Conservation (phyloP, 2,888 invertebrate genomes). For the Parapristionchus giblindavisi region DNA sequence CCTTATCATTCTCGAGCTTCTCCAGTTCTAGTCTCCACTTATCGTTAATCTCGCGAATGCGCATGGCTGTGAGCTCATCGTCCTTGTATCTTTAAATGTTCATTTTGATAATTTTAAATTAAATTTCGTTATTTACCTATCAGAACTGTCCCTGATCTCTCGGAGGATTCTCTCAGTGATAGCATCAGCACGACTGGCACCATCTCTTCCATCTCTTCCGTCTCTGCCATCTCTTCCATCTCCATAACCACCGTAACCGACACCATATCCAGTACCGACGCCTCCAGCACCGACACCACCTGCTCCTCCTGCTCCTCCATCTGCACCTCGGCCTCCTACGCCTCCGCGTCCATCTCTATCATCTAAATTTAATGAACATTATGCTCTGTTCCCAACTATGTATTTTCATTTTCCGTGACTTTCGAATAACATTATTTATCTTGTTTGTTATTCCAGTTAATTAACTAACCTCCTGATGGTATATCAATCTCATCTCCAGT, state of each 20-base stretch:
- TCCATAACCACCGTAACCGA: conserved; percentile 23
- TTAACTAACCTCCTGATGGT: conserved; percentile 21
- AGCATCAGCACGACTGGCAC: not conserved
- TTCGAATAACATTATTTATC: too few species aligned
- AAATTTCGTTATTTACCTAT: conserved; percentile 12
- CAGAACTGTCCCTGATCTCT: conserved; percentile 38
- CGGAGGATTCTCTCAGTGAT: conserved; percentile 35
- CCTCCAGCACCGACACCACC: conserved; percentile 41
- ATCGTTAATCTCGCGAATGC: conserved; percentile 65
- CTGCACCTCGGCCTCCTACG: conserved; percentile 5
- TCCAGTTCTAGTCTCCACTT: conserved; percentile 66
- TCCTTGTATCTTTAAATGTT: conserved; percentile 24
- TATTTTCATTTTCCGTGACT: not conserved
- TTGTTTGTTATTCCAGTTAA: too few species aligned
- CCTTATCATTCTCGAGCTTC: conserved; percentile 66
- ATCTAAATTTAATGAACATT: too few species aligned
- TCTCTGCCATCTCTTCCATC: conserved; percentile 33
- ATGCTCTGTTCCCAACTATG: too few species aligned
- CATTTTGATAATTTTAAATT: not conserved
- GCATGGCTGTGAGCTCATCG: conserved; percentile 61
- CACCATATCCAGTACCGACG: not conserved
- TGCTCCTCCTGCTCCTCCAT: conserved; percentile 11
- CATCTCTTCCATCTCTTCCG: conserved; percentile 41
- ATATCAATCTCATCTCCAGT: conserved; percentile 32
- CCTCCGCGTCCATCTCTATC: not conserved